These are phyloP conservation scores for Oscheius myriophilus DNA, from an alignment of 2,888 invertebrate genomes.

Conservation along the genomic window DNA sequence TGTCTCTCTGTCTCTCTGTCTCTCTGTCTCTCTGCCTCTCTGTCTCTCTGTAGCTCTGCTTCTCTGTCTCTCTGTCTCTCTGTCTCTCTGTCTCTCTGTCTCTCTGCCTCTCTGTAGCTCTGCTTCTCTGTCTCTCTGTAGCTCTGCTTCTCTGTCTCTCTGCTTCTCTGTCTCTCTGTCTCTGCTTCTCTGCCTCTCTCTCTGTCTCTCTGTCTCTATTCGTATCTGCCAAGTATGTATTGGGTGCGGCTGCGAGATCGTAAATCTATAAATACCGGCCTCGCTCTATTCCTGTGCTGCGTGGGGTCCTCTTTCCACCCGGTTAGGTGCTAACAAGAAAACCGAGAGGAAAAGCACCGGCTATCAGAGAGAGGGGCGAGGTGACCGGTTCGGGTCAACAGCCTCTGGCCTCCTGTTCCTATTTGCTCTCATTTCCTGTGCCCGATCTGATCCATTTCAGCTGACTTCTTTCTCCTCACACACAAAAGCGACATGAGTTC, in stretches of 20 bases:
- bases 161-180: not conserved
- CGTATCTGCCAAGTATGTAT: constrained; percentile 7
- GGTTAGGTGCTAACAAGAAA: not conserved
- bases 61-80: not conserved
- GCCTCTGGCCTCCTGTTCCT: no score
- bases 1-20: constrained; percentile 3
- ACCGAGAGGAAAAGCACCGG: not conserved
- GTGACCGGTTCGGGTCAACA: no score
- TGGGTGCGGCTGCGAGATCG: no score
- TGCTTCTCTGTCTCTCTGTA: not conserved
- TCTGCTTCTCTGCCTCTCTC: not conserved
- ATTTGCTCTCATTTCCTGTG: no score
- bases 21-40: not conserved
- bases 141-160: not conserved
- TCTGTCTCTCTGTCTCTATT: not conserved
- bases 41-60: not conserved
- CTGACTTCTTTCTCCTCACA: no score
- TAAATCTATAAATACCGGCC: no score
- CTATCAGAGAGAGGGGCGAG: no score
- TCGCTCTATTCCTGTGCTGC: not conserved
- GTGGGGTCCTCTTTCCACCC: constrained; percentile 7
- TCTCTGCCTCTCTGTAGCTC: constrained; percentile 5
- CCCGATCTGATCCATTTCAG: no score
- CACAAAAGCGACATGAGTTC: no score
- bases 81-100: not conserved